Percentiles rank a stretch among this genome's conserved stretches.
Conservation (phyloP, 92 coral and sea anemone genomes). For the Parazoanthus darwini region DNA sequence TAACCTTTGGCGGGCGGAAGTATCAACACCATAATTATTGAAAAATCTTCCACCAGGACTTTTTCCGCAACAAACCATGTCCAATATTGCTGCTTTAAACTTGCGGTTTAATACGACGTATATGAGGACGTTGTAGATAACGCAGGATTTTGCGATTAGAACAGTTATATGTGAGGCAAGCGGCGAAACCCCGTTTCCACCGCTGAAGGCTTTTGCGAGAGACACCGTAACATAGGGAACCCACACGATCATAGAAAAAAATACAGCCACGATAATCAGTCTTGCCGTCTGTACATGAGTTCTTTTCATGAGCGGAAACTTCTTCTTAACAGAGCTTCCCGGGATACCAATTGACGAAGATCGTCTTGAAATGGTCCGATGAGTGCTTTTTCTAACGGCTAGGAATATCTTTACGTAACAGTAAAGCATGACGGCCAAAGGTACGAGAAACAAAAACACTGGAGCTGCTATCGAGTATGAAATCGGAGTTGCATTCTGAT, state of each 20-base stretch:
- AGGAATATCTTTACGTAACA: slow-evolving; percentile 83
- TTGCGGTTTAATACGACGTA: slow-evolving; percentile 91
- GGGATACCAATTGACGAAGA: slow-evolving; percentile 50
- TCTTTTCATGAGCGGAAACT: slow-evolving; percentile 63
- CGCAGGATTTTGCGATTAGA: slow-evolving; percentile 95
- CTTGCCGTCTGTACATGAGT: slow-evolving; percentile 93
- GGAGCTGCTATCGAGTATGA: slow-evolving; percentile 80
- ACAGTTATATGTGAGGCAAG: slow-evolving; percentile 79
- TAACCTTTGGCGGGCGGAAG: slow-evolving; percentile 45
- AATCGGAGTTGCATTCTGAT: slow-evolving; percentile 75
- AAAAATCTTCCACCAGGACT: slow-evolving; percentile 4
- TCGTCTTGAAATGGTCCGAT: slow-evolving; percentile 56
- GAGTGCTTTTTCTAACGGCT: slow-evolving; percentile 83
- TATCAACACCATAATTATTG: not conserved
- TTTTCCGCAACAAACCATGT: slow-evolving; percentile 75
- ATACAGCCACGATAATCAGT: slow-evolving; percentile 86
- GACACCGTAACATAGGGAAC: slow-evolving; percentile 82
- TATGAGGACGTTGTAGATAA: slow-evolving; percentile 90
- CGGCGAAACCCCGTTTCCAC: slow-evolving; percentile 57
- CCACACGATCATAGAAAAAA: slow-evolving; percentile 93
- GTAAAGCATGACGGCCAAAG: slow-evolving; percentile 72
- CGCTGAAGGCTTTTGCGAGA: slow-evolving; percentile 73
- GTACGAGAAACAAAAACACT: slow-evolving; percentile 67
- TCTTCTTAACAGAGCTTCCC: slow-evolving; percentile 46
- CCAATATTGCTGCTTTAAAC: slow-evolving; percentile 80